Evolutionary conservation across 2,113 vertebrate species (phyloP).

Genomic region (Chelonoidis abingdonii): DNA sequence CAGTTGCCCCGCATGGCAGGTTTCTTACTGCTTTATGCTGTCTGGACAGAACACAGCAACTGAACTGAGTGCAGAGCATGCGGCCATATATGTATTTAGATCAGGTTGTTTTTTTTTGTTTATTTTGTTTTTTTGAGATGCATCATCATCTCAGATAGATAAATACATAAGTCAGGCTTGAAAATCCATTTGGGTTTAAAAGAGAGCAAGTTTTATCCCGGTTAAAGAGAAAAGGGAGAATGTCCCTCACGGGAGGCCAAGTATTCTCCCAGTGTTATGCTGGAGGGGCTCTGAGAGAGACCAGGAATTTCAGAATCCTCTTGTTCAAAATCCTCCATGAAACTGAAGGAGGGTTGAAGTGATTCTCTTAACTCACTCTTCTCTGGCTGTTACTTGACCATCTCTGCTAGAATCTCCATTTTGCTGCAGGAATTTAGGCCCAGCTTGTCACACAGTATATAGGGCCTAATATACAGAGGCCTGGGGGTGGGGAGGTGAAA

Average conservation of each 20-base stretch:
- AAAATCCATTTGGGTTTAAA: neutral
- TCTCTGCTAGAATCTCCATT: neutral
- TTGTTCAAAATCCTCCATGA: neutral
- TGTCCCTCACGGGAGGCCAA: neutral
- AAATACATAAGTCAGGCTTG: neutral
- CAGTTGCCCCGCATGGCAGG: neutral
- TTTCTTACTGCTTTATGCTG: neutral
- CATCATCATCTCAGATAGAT: neutral
- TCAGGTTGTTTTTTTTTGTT: no score
- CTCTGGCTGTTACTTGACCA: neutral
- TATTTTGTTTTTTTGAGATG: no score
- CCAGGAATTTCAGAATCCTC: neutral
- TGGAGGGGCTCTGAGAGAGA: fast-evolving
- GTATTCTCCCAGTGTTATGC: neutral
- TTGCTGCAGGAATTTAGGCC: neutral
- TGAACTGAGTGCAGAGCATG: neutral
- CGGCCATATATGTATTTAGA: neutral
- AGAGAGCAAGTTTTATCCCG: neutral
- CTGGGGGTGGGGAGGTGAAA: fast-evolving
- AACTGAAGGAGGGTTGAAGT: neutral
- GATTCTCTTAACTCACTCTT: fast-evolving
- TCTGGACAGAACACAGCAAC: neutral
- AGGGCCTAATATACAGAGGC: neutral
- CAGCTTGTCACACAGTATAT: neutral
- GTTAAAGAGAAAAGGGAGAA: neutral